A percentile compares a stretch with the other conserved stretches of the same genome.
Conservation (phyloP, 2,888 invertebrate species). For the Unio delphinus region DNA sequence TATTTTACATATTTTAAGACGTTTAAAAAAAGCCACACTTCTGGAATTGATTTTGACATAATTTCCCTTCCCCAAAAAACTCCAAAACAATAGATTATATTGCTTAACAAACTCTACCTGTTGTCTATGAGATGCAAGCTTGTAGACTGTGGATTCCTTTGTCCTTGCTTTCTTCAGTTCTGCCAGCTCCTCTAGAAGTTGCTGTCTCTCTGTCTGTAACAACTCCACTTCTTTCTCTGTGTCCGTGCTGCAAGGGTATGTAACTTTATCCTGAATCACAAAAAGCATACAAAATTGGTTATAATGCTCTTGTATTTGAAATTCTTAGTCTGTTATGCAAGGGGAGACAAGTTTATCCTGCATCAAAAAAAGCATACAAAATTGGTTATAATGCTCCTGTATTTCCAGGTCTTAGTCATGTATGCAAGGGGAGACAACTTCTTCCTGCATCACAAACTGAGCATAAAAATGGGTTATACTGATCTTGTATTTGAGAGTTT, state of each 20-base stretch:
- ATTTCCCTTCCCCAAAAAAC: too few relatives aligned
- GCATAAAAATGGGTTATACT: too few relatives aligned
- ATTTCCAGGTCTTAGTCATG: constrained; percentile 45
- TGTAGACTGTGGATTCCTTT: constrained; percentile 30
- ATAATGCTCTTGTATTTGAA: too few relatives aligned
- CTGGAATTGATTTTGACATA: too few relatives aligned
- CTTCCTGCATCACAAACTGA: constrained; percentile 5
- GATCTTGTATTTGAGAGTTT: constrained; percentile 15
- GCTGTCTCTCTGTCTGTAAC: constrained; percentile 48
- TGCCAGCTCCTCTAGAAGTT: constrained; percentile 42
- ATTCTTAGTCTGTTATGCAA: constrained; percentile 54
- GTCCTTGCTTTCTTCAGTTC: constrained; percentile 32
- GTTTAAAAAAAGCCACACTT: too few relatives aligned
- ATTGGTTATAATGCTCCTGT: too few relatives aligned
- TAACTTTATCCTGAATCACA: constrained; percentile 12
- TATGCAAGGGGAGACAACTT: constrained; percentile 35
- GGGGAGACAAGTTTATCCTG: constrained; percentile 23
- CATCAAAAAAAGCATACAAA: background rate
- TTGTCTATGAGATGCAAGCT: constrained; percentile 33
- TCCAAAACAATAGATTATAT: constrained; percentile 3
- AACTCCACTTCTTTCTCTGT: constrained; percentile 61
- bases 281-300: background rate
- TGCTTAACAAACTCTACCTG: constrained; percentile 18
- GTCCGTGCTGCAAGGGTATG: constrained; percentile 49
- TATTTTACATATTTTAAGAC: too few relatives aligned